phyloP scores from a whole-genome alignment of 2,888 invertebrate species.

The Andrena dorsata region DNA sequence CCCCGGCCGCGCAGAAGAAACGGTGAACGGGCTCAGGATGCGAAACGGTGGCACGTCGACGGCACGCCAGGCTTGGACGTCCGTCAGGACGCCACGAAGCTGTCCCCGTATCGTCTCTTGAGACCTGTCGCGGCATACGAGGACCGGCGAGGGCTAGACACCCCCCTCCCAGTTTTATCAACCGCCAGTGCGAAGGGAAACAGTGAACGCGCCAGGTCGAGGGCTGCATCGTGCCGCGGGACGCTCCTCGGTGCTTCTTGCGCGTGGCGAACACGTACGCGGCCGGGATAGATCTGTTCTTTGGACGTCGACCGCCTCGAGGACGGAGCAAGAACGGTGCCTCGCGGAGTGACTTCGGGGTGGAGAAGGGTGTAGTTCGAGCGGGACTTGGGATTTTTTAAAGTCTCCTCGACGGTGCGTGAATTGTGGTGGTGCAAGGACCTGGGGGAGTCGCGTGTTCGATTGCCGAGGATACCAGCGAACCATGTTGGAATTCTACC shows the following conservation, averaged over 20 bases:
- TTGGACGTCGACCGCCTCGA: neutral
- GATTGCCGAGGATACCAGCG: slow-evolving; percentile 17
- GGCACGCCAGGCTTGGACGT: slow-evolving; percentile 8
- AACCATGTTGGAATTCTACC: slow-evolving; percentile 90
- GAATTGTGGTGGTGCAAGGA: neutral
- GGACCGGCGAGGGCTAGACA: slow-evolving; percentile 54
- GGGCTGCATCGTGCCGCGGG: neutral
- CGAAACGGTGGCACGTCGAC: neutral
- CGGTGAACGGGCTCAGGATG: slow-evolving; percentile 41
- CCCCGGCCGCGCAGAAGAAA: neutral
- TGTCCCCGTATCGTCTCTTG: slow-evolving; percentile 54
- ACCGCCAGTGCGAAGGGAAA: neutral
- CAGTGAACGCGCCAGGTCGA: neutral
- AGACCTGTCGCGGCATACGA: slow-evolving; percentile 57
- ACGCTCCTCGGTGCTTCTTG: neutral
- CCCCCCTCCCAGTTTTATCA: neutral
- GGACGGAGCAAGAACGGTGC: too few species aligned
- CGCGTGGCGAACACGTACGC: neutral
- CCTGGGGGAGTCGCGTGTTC: neutral
- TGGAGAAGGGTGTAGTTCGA: too few species aligned
- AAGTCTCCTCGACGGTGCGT: neutral
- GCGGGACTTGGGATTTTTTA: neutral
- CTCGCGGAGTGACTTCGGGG: too few species aligned
- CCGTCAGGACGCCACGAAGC: slow-evolving; percentile 13
- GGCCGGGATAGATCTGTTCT: neutral